A percentile compares a stretch with the other conserved stretches of the same genome.
Evolutionary conservation across 2,797 vertebrate genomes (phyloP).

Genomic region (Bufotes viridis): DNA sequence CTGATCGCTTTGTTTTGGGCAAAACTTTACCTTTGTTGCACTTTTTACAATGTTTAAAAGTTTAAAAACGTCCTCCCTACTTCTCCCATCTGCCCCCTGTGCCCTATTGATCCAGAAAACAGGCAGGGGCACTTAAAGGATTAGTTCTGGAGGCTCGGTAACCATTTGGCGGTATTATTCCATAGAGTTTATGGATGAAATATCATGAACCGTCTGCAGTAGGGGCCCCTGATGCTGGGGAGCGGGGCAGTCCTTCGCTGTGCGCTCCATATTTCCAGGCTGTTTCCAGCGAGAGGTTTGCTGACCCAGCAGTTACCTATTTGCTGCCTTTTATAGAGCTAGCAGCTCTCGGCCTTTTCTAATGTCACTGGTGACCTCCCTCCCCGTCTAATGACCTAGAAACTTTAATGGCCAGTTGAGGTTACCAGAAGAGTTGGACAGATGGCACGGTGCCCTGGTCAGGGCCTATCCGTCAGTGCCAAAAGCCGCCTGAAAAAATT

Average conservation of each 20-base stretch:
- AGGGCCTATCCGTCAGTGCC: not conserved
- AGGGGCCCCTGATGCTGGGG: constrained; percentile 36
- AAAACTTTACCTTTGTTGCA: not conserved
- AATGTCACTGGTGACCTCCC: constrained; percentile 56
- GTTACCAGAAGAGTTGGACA: constrained; percentile 44
- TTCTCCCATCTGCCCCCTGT: too few relatives aligned
- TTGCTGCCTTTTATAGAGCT: constrained; percentile 57
- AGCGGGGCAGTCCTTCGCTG: not conserved
- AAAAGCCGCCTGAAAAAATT: not conserved
- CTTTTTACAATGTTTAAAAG: too few relatives aligned
- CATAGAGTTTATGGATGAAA: too few relatives aligned
- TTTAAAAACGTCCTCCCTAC: too few relatives aligned
- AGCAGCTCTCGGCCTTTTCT: constrained; percentile 46
- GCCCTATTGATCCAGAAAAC: too few relatives aligned
- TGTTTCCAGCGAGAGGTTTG: constrained; percentile 34
- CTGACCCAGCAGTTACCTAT: constrained; percentile 53
- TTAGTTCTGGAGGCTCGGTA: too few relatives aligned
- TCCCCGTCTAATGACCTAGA: constrained; percentile 40
- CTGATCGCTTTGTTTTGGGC: not conserved
- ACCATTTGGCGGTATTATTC: too few relatives aligned
- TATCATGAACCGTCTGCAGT: not conserved
- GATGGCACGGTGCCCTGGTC: constrained; percentile 23
- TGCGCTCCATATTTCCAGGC: constrained; percentile 51
- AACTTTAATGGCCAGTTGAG: constrained; percentile 37
- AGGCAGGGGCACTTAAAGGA: too few relatives aligned